Percentiles rank a stretch among this genome's conserved stretches.
Conservation (phyloP, 2,888 invertebrate species). For the Caenorhabditis parvicauda region DNA sequence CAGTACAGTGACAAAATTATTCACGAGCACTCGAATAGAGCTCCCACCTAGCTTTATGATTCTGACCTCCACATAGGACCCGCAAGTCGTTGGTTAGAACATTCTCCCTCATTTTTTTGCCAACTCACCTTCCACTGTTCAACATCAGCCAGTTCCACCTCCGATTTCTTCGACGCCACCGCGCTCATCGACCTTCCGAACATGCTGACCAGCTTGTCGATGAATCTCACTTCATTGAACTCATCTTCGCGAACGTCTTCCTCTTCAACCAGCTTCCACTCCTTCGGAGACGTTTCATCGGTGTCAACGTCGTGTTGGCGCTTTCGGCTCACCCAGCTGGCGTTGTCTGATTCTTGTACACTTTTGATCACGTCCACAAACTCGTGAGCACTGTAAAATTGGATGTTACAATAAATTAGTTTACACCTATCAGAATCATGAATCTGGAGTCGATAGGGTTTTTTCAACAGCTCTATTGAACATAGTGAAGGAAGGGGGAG, state of each 20-base stretch:
- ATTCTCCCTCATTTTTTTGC: too few species aligned
- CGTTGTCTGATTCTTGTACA: conserved; percentile 1
- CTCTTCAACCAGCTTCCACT: neutral
- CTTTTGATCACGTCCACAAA: neutral
- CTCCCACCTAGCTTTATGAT: too few species aligned
- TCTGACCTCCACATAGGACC: too few species aligned
- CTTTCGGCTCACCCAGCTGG: neutral
- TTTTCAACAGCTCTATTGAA: too few species aligned
- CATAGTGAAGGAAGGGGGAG: too few species aligned
- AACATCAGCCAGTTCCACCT: neutral
- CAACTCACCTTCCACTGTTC: conserved; percentile 1
- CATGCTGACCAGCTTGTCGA: neutral
- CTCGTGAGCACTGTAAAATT: neutral
- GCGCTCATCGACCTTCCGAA: neutral
- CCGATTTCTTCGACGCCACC: neutral
- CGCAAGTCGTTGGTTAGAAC: too few species aligned
- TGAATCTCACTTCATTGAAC: too few species aligned
- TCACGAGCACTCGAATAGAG: too few species aligned
- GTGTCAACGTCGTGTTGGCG: neutral
- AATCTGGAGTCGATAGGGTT: too few species aligned
- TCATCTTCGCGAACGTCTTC: neutral
- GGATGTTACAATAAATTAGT: neutral
- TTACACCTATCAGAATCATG: too few species aligned
- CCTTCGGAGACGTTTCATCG: too few species aligned
- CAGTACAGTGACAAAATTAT: too few species aligned